Evolutionary conservation across 2,113 vertebrate genomes (phyloP).

Genomic region (Gobiocypris rarus): DNA sequence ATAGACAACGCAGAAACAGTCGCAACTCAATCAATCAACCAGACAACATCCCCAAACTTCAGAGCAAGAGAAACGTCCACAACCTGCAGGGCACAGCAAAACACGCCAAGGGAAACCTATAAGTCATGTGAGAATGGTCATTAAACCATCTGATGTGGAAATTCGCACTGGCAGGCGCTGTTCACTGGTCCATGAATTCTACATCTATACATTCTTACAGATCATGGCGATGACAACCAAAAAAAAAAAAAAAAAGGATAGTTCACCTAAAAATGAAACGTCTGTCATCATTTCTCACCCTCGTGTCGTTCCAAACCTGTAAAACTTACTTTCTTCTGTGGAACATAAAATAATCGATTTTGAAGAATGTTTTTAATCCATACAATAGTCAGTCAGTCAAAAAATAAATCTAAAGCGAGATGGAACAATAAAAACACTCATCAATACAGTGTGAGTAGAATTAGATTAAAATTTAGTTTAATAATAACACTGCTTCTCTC

Average conservation of each 20-base stretch:
- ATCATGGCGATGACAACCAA: slow-evolving; percentile 1
- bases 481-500: neutral
- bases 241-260: neutral
- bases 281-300: neutral
- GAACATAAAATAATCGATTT: neutral
- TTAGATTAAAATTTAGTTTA: neutral
- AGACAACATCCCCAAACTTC: slow-evolving; percentile 7
- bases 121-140: slow-evolving; percentile 24
- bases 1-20: slow-evolving; percentile 6
- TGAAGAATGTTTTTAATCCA: neutral
- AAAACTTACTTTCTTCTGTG: neutral
- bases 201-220: slow-evolving; percentile 1
- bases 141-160: slow-evolving; percentile 36
- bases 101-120: neutral
- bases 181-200: slow-evolving; percentile 31
- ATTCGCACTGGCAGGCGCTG: neutral
- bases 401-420: too few species aligned
- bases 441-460: neutral
- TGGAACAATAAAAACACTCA: neutral
- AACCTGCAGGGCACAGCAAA: slow-evolving; percentile 19
- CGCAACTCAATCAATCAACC: neutral
- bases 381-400: neutral
- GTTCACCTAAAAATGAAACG: neutral
- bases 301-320: neutral
- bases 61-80: neutral